Conservation (phyloP, 2,888 invertebrate species). For the Drosophila neotestacea region DNA sequence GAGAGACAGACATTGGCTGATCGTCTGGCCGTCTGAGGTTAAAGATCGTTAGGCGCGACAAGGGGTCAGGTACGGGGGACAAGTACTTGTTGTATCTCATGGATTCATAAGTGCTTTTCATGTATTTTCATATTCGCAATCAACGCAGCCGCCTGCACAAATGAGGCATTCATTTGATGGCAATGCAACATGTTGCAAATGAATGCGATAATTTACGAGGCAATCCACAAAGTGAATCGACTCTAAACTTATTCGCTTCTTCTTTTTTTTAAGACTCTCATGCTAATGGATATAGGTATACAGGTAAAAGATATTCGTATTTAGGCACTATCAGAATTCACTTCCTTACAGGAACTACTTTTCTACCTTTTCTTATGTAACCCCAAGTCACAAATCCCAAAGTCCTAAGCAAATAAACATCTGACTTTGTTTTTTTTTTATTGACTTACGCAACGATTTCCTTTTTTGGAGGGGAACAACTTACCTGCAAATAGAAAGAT, state of each 20-base stretch:
- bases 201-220: slow-evolving; percentile 42
- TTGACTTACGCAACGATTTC: slow-evolving; percentile 76
- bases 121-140: slow-evolving; percentile 51
- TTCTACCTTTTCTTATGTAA: slow-evolving; percentile 41
- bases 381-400: slow-evolving; percentile 7
- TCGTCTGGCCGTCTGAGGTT: slow-evolving; percentile 59
- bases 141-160: slow-evolving; percentile 60
- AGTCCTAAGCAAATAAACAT: slow-evolving; percentile 68
- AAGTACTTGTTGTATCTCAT: slow-evolving; percentile 46
- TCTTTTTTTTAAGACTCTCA: slow-evolving; percentile 20
- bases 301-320: slow-evolving; percentile 26
- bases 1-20: slow-evolving; percentile 16
- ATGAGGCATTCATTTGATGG: slow-evolving; percentile 66
- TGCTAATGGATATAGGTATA: slow-evolving; percentile 52
- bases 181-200: slow-evolving; percentile 42
- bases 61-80: slow-evolving; percentile 36
- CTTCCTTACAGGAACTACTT: slow-evolving; percentile 48
- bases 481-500: slow-evolving; percentile 64
- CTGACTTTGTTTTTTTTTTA: slow-evolving; percentile 47
- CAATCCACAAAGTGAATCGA: slow-evolving; percentile 28
- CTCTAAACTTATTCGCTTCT: not conserved
- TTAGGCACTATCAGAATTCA: slow-evolving; percentile 6
- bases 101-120: slow-evolving; percentile 34
- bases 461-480: slow-evolving; percentile 47
- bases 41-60: slow-evolving; percentile 82